Conservation (phyloP, 2,797 vertebrate species). For the Decapterus maruadsi region DNA sequence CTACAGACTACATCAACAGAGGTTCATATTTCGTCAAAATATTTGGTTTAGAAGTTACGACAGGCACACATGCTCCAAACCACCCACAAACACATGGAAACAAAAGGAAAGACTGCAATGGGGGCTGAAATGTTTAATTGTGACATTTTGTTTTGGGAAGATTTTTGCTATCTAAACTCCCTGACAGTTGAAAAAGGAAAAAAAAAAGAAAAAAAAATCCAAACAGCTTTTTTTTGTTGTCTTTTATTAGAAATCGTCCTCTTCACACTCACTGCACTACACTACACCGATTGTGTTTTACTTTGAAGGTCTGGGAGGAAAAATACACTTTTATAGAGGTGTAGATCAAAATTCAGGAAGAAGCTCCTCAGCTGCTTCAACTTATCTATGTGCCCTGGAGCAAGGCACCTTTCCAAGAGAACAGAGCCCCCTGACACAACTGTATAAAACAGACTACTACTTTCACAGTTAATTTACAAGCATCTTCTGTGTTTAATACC, state of each 20-base stretch:
- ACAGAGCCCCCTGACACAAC: background rate
- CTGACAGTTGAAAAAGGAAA: slow-evolving; percentile 18
- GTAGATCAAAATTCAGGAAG: slow-evolving; percentile 43
- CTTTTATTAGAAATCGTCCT: slow-evolving; percentile 1
- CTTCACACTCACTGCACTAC: background rate
- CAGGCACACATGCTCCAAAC: slow-evolving; percentile 43
- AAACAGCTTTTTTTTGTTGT: background rate
- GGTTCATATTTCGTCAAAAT: slow-evolving; percentile 69
- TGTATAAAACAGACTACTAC: background rate
- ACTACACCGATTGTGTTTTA: background rate
- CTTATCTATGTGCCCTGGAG: slow-evolving; percentile 29
- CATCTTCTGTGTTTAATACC: slow-evolving; percentile 4
- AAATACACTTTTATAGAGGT: slow-evolving; percentile 37
- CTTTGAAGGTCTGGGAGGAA: slow-evolving; percentile 29
- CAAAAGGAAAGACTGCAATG: slow-evolving; percentile 19
- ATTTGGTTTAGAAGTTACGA: slow-evolving; percentile 63
- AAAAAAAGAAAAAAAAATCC: background rate
- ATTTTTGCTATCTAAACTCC: slow-evolving; percentile 51
- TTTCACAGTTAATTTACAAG: slow-evolving; percentile 12
- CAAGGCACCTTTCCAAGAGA: slow-evolving; percentile 19
- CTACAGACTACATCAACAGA: slow-evolving; percentile 54
- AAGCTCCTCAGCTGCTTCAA: slow-evolving; percentile 46
- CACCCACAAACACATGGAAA: slow-evolving; percentile 42
- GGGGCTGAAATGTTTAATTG: slow-evolving; percentile 46
- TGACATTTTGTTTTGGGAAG: slow-evolving; percentile 55